Conservation (phyloP, 2,797 vertebrate genomes). For the Petrocephalus schoutedeni region DNA sequence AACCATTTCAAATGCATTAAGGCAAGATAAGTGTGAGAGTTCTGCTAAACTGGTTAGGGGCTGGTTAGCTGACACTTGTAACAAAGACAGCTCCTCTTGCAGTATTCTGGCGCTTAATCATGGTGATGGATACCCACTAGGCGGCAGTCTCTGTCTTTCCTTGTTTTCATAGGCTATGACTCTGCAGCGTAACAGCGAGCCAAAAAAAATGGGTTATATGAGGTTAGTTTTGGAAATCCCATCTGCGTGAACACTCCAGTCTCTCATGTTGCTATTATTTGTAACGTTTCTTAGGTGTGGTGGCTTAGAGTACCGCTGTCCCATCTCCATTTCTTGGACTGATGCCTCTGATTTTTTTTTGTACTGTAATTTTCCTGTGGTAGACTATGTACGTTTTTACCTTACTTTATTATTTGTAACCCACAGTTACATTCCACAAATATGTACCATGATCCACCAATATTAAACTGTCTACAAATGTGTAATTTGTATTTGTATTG, state of each 20-base stretch:
- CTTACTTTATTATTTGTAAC: no score
- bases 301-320: background rate
- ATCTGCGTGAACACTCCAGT: conserved; percentile 40
- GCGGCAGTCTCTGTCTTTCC: background rate
- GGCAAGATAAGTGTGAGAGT: background rate
- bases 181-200: conserved; percentile 36
- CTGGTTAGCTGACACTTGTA: background rate
- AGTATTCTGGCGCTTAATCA: background rate
- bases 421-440: no score
- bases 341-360: background rate
- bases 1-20: background rate
- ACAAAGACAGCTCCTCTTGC: background rate
- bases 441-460: no score
- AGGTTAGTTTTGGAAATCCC: conserved; percentile 42
- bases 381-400: background rate
- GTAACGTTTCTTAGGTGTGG: background rate
- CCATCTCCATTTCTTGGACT: background rate
- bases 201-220: conserved; percentile 44
- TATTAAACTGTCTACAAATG: no score
- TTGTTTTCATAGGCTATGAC: conserved; percentile 41
- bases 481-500: no score
- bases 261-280: background rate
- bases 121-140: no score
- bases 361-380: background rate
- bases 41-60: background rate